Percentiles rank a stretch among this genome's conserved stretches.
phyloP scores from a whole-genome alignment of 2,888 invertebrate species.

The Beris morrisii region DNA sequence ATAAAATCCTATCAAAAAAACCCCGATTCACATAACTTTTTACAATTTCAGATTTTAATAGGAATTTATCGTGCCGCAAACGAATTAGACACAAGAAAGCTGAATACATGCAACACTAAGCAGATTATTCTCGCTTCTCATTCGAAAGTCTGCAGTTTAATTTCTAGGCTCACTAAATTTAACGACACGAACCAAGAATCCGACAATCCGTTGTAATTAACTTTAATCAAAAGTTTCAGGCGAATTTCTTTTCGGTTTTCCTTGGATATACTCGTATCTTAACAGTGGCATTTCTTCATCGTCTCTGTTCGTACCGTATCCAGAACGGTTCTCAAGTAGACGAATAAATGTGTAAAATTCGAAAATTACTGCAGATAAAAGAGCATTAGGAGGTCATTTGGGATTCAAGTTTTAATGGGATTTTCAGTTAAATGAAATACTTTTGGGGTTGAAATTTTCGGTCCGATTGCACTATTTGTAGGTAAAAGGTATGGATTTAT shows the following conservation, averaged over 20 bases:
- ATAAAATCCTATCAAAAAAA: too few species aligned
- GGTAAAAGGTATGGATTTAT: too few species aligned
- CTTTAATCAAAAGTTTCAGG: slow-evolving; percentile 36
- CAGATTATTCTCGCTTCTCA: too few species aligned
- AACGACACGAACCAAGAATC: slow-evolving; percentile 32
- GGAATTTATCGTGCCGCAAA: too few species aligned
- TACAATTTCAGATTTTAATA: too few species aligned
- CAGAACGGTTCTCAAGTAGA: slow-evolving; percentile 21
- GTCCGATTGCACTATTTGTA: too few species aligned
- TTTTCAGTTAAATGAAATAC: slow-evolving; percentile 26
- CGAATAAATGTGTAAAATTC: slow-evolving; percentile 25
- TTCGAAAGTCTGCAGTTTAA: slow-evolving; percentile 30
- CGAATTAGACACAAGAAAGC: too few species aligned
- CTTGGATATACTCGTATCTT: slow-evolving; percentile 1
- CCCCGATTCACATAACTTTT: too few species aligned
- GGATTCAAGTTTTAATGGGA: slow-evolving; percentile 31
- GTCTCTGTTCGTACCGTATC: not conserved
- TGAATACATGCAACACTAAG: too few species aligned
- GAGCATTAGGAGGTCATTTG: slow-evolving; percentile 24
- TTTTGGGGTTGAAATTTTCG: slow-evolving; percentile 10
- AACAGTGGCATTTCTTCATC: not conserved
- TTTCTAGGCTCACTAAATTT: slow-evolving; percentile 40
- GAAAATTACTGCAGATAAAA: slow-evolving; percentile 31
- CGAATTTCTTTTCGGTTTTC: slow-evolving; percentile 18
- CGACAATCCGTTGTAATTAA: slow-evolving; percentile 35